Conservation (phyloP, 2,888 invertebrate genomes). For the Eristalis arbustorum region DNA sequence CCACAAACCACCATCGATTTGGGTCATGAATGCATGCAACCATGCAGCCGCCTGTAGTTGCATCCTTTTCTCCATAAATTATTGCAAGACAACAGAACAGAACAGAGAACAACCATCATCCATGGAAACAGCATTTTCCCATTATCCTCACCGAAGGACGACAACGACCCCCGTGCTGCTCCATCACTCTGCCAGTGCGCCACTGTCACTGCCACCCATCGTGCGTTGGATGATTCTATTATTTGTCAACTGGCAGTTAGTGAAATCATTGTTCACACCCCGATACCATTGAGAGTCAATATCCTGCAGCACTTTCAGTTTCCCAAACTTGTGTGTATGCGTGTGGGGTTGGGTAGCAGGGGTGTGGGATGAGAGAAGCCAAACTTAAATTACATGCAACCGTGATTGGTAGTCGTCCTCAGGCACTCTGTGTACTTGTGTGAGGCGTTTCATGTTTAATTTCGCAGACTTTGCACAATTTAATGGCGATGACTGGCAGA, state of each 20-base stretch:
- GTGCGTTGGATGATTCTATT: slow-evolving; percentile 14
- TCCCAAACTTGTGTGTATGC: no score
- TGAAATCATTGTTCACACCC: slow-evolving; percentile 32
- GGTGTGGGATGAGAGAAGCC: no score
- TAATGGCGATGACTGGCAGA: slow-evolving; percentile 36
- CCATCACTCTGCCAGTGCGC: neutral
- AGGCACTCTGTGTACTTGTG: neutral
- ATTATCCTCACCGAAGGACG: slow-evolving; percentile 55
- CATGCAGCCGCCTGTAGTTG: slow-evolving; percentile 17
- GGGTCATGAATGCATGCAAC: slow-evolving; percentile 61
- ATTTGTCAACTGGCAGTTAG: slow-evolving; percentile 31
- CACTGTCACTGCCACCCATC: neutral
- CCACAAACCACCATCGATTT: slow-evolving; percentile 62
- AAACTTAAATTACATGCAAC: slow-evolving; percentile 49
- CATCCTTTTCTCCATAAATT: slow-evolving; percentile 37
- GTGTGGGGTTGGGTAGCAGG: no score
- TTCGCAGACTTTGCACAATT: slow-evolving; percentile 52
- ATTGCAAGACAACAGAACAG: slow-evolving; percentile 47
- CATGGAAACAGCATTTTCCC: slow-evolving; percentile 56
- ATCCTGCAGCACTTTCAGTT: slow-evolving; percentile 18
- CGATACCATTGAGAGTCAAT: slow-evolving; percentile 44
- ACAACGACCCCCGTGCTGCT: neutral
- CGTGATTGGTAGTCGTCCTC: slow-evolving; percentile 14
- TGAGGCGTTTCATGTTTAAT: slow-evolving; percentile 34
- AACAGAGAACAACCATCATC: slow-evolving; percentile 10